Evolutionary conservation across 1,140 invertebrate genomes (phyloP).

Genomic region (Cataglyphis hispanica): DNA sequence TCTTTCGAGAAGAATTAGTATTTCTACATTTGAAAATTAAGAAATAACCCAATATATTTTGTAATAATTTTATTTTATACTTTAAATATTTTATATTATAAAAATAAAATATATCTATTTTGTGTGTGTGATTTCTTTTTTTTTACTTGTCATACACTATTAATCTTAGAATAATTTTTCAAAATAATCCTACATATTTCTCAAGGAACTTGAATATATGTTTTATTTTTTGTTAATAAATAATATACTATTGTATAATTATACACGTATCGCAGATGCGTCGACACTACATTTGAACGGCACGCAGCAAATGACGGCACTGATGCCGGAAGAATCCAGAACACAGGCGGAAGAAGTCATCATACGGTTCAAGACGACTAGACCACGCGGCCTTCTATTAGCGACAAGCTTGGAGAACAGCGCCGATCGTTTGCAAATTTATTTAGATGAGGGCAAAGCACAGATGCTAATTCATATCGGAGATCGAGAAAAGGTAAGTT

Average conservation of each 20-base stretch:
- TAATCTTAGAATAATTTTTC: not conserved
- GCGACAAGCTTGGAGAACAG: conserved; percentile 92
- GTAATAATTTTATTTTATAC: too few relatives aligned
- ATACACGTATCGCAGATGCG: conserved; percentile 89
- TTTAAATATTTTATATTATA: not conserved
- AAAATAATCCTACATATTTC: not conserved
- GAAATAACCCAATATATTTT: too few relatives aligned
- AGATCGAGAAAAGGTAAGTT: conserved; percentile 93
- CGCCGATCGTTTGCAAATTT: conserved; percentile 93
- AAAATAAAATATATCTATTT: not conserved
- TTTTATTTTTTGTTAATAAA: not conserved
- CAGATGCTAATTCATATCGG: conserved; percentile 93
- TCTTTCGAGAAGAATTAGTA: not conserved
- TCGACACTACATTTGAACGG: conserved; percentile 96
- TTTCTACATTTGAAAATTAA: not conserved
- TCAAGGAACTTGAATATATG: not conserved
- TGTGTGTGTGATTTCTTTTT: too few relatives aligned
- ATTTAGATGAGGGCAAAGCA: conserved; percentile 93
- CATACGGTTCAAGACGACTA: conserved; percentile 94
- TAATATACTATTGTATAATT: not conserved
- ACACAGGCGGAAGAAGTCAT: conserved; percentile 97
- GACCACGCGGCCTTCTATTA: conserved; percentile 91
- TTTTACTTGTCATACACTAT: not conserved
- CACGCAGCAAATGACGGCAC: conserved; percentile 93
- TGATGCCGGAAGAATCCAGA: conserved; percentile 92